phyloP scores from a whole-genome alignment of 2,113 vertebrate genomes.

The Aspiorhynchus laticeps region DNA sequence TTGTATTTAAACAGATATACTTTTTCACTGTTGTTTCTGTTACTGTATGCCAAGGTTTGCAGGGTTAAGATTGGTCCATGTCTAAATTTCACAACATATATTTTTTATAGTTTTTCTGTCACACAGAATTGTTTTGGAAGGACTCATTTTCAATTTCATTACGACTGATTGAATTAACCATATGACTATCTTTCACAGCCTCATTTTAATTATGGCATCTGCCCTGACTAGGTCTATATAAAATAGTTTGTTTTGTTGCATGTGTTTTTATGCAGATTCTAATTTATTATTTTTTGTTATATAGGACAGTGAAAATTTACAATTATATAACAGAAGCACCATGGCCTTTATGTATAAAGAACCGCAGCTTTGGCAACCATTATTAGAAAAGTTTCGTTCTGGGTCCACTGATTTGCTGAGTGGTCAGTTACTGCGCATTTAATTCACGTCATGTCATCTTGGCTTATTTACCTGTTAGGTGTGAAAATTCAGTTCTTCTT shows the following conservation, averaged over 20 bases:
- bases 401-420: background rate
- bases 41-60: too few species aligned
- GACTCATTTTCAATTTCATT: too few species aligned
- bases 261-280: background rate
- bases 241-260: background rate
- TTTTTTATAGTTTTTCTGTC: too few species aligned
- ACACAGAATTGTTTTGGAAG: too few species aligned
- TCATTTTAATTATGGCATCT: background rate
- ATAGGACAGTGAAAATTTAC: background rate
- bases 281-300: background rate
- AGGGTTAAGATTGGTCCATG: too few species aligned
- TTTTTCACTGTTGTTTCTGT: too few species aligned
- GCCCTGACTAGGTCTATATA: background rate
- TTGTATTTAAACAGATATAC: too few species aligned
- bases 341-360: background rate
- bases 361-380: background rate
- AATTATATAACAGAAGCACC: background rate
- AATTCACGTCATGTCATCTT: too few species aligned
- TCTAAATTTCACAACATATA: too few species aligned
- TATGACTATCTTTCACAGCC: background rate
- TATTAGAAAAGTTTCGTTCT: background rate
- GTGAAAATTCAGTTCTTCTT: too few species aligned
- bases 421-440: too few species aligned
- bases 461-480: too few species aligned
- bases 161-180: background rate